phyloP scores from a whole-genome alignment of 1,140 invertebrate species.

The Micrasema minimum region DNA sequence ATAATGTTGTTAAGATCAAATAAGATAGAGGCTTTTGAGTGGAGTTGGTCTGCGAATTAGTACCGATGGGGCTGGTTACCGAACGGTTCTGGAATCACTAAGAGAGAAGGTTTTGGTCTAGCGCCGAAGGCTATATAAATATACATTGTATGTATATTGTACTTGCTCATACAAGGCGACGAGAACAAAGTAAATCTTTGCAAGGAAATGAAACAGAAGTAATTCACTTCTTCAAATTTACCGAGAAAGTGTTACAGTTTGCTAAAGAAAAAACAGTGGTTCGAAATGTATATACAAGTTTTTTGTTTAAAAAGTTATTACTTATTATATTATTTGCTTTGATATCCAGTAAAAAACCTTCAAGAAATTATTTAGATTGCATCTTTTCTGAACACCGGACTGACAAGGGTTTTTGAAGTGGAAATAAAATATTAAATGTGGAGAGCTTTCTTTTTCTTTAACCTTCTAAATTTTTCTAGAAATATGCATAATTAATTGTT shows the following conservation, averaged over 20 bases:
- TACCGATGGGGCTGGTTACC: constrained; percentile 1
- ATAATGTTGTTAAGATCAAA: constrained; percentile 52
- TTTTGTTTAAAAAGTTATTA: no score
- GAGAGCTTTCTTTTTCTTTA: no score
- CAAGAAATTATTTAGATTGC: no score
- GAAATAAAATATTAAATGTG: no score
- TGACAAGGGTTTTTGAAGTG: no score
- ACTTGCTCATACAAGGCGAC: constrained; percentile 2
- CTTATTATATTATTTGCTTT: no score
- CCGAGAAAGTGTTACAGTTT: constrained; percentile 15
- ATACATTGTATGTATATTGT: no score
- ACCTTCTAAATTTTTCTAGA: no score
- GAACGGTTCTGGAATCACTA: constrained; percentile 41
- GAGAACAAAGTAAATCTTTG: constrained; percentile 15
- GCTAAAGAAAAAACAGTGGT: constrained; percentile 7
- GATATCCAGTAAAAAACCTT: no score
- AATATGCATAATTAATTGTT: no score
- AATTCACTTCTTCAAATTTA: background rate
- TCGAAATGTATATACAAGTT: no score
- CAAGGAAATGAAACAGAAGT: constrained; percentile 18
- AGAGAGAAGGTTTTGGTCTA: constrained; percentile 21
- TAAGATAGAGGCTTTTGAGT: constrained; percentile 42
- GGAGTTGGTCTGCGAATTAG: constrained; percentile 38
- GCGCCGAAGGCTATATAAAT: constrained; percentile 17
- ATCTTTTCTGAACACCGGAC: no score